Evolutionary conservation across 92 coral and sea anemone genomes (phyloP).

Genomic region (Parazoanthus atlanticus): DNA sequence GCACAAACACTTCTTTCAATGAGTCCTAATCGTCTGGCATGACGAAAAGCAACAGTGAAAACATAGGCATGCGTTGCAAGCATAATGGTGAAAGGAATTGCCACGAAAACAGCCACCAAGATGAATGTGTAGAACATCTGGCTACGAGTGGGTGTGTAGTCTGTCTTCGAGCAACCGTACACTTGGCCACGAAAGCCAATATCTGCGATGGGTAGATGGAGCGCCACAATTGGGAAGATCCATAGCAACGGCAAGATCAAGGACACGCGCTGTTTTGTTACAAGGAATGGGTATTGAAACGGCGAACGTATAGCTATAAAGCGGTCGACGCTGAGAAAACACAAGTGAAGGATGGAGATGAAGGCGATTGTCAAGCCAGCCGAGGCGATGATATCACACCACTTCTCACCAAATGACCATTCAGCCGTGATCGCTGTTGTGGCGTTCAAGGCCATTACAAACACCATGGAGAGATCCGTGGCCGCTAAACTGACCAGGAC

Average conservation of each 20-base stretch:
- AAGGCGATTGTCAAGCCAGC: conserved; percentile 74
- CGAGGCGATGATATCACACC: conserved; percentile 72
- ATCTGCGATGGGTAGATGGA: conserved; percentile 81
- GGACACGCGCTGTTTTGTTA: conserved; percentile 63
- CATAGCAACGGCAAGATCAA: conserved; percentile 54
- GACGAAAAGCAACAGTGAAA: conserved; percentile 73
- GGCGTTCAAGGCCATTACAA: conserved; percentile 80
- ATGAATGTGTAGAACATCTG: conserved; percentile 64
- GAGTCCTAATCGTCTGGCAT: conserved; percentile 69
- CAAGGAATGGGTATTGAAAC: conserved; percentile 69
- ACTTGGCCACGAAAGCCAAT: conserved; percentile 77
- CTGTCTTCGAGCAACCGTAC: conserved; percentile 68
- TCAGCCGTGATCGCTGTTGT: conserved; percentile 65
- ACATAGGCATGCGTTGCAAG: conserved; percentile 72
- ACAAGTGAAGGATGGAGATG: conserved; percentile 87
- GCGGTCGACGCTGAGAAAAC: conserved; percentile 85
- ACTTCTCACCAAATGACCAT: conserved; percentile 78
- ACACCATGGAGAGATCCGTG: conserved; percentile 84
- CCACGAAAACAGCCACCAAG: conserved; percentile 65
- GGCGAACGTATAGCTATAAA: conserved; percentile 85
- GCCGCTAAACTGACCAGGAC: conserved; percentile 80
- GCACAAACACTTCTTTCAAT: conserved; percentile 59
- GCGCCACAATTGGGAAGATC: conserved; percentile 54
- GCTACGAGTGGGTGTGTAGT: conserved; percentile 15
- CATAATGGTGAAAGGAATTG: conserved; percentile 75